Conservation (phyloP, 2,888 invertebrate species). For the Meta bourneti region DNA sequence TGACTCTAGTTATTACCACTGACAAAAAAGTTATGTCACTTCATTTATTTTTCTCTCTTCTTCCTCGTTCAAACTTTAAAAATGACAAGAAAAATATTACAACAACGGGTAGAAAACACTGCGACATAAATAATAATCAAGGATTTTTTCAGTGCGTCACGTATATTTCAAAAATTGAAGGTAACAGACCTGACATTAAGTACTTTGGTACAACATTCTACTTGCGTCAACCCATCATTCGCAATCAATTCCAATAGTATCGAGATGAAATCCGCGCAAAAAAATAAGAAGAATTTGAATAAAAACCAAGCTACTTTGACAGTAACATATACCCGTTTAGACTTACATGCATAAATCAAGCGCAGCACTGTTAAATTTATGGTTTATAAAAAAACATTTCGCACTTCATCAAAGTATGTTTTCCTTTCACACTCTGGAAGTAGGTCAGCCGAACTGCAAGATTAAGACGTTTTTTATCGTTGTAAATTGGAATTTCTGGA, state of each 20-base stretch:
- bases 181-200: conserved; percentile 34
- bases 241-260: conserved; percentile 51
- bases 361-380: conserved; percentile 23
- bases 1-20: not conserved
- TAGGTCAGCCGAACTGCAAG: conserved; percentile 44
- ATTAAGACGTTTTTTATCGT: conserved; percentile 8
- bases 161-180: conserved; percentile 30
- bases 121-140: conserved; percentile 48
- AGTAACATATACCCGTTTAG: conserved; percentile 60
- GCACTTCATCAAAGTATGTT: conserved; percentile 60
- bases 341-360: conserved; percentile 64
- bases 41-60: not conserved
- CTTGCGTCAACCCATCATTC: conserved; percentile 22
- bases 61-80: conserved; percentile 6
- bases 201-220: conserved; percentile 5
- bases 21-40: not conserved
- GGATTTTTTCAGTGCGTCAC: not conserved
- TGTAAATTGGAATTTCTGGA: conserved; percentile 11
- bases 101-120: not conserved
- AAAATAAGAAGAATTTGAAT: conserved; percentile 46
- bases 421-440: conserved; percentile 38
- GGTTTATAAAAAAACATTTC: conserved; percentile 24
- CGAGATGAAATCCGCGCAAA: conserved; percentile 6
- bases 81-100: not conserved
- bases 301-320: conserved; percentile 50